Conservation (phyloP, 2,113 vertebrate genomes). For the Phaethornis superciliosus region DNA sequence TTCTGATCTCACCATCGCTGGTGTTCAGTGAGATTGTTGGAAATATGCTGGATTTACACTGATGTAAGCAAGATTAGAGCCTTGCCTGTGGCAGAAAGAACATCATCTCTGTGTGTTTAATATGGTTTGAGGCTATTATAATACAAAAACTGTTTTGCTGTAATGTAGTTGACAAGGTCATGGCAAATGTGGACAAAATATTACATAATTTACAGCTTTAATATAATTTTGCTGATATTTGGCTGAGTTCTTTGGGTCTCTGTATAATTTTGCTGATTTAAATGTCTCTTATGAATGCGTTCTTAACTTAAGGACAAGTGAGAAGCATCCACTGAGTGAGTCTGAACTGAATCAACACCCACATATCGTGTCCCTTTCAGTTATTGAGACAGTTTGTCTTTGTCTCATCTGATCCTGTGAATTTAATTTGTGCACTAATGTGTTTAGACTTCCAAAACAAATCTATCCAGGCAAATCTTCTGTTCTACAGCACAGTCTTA, state of each 20-base stretch:
- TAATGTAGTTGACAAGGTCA: conserved; percentile 22
- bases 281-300: neutral
- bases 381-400: conserved; percentile 33
- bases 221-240: neutral
- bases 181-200: neutral
- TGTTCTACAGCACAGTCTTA: neutral
- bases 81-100: conserved; percentile 8
- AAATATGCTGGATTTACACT: conserved; percentile 59
- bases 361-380: neutral
- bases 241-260: neutral
- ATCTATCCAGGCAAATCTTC: neutral
- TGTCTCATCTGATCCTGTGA: neutral
- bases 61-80: conserved; percentile 50
- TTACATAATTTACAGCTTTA: conserved; percentile 18
- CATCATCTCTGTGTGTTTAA: neutral
- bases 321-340: neutral
- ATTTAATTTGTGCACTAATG: conserved; percentile 39
- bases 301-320: conserved; percentile 19
- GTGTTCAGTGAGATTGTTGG: conserved; percentile 42
- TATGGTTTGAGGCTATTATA: neutral
- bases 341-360: conserved; percentile 13
- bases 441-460: neutral
- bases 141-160: neutral
- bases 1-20: conserved; percentile 46
- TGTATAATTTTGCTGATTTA: neutral